Conservation (phyloP, 2,888 invertebrate species). For the Meloe dianella region DNA sequence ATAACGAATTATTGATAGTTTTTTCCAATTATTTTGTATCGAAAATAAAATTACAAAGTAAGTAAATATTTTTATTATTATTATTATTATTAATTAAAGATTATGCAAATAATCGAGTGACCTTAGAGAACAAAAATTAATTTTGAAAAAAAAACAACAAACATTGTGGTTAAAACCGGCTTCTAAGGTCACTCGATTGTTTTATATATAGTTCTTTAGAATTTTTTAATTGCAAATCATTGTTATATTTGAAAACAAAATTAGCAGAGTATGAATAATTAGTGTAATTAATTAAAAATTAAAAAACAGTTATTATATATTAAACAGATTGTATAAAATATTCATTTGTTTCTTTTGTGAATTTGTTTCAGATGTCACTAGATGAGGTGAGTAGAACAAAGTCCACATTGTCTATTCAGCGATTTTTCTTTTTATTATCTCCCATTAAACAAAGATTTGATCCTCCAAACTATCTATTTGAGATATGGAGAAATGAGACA, state of each 20-base stretch:
- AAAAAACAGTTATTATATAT: neutral
- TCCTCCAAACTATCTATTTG: too few relatives aligned
- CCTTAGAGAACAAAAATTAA: neutral
- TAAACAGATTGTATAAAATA: neutral
- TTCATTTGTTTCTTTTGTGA: neutral
- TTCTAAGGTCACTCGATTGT: neutral
- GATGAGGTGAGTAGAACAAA: constrained; percentile 5
- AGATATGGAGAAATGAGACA: too few relatives aligned
- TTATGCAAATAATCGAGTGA: neutral
- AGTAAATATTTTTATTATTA: neutral
- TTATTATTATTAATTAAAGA: neutral
- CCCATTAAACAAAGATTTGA: too few relatives aligned
- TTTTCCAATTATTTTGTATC: neutral
- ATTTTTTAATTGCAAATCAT: neutral
- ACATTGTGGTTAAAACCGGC: neutral
- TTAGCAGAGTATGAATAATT: neutral
- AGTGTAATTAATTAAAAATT: neutral
- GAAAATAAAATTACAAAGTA: neutral
- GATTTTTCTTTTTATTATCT: neutral
- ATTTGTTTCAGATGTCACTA: constrained; percentile 5
- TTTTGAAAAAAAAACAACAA: neutral
- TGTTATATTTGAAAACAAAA: neutral
- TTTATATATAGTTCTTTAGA: neutral
- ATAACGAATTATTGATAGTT: neutral
- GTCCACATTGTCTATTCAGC: neutral